phyloP scores from a whole-genome alignment of 2,888 invertebrate species.

The Tetropium fuscum region DNA sequence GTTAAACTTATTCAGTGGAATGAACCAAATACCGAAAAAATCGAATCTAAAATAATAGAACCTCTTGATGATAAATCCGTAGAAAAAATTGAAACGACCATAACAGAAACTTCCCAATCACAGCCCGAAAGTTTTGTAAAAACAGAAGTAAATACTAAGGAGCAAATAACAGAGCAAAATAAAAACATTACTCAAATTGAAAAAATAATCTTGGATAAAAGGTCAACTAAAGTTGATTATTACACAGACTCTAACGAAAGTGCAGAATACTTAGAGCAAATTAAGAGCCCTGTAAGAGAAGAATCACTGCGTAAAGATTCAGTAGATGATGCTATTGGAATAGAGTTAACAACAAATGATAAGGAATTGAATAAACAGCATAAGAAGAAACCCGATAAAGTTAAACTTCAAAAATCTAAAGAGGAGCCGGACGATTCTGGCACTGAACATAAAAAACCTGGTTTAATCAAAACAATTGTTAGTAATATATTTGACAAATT shows the following conservation, averaged over 20 bases:
- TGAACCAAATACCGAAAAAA: neutral
- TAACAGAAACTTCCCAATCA: too few relatives aligned
- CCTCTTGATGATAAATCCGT: slow-evolving; percentile 15
- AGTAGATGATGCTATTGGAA: slow-evolving; percentile 17
- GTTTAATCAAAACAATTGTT: slow-evolving; percentile 54
- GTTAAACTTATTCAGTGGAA: slow-evolving; percentile 11
- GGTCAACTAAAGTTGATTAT: neutral
- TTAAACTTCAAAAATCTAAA: slow-evolving; percentile 37
- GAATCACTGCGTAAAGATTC: slow-evolving; percentile 6
- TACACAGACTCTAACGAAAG: neutral
- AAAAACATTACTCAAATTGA: neutral
- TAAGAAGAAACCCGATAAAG: slow-evolving; percentile 38
- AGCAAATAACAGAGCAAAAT: slow-evolving; percentile 5
- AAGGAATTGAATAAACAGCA: slow-evolving; percentile 23
- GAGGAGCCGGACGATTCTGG: slow-evolving; percentile 26
- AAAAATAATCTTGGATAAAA: neutral
- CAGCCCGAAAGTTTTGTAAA: too few relatives aligned
- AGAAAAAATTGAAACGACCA: slow-evolving; percentile 17
- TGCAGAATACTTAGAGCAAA: slow-evolving; percentile 6
- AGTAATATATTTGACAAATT: slow-evolving; percentile 56
- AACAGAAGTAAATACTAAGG: too few relatives aligned
- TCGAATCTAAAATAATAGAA: slow-evolving; percentile 18
- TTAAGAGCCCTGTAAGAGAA: slow-evolving; percentile 2
- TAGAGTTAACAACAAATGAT: neutral
- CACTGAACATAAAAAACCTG: slow-evolving; percentile 43